Percentiles rank a stretch among this genome's conserved stretches.
Evolutionary conservation across 2,888 invertebrate species (phyloP).

Genomic region (Ophion slaviceki): DNA sequence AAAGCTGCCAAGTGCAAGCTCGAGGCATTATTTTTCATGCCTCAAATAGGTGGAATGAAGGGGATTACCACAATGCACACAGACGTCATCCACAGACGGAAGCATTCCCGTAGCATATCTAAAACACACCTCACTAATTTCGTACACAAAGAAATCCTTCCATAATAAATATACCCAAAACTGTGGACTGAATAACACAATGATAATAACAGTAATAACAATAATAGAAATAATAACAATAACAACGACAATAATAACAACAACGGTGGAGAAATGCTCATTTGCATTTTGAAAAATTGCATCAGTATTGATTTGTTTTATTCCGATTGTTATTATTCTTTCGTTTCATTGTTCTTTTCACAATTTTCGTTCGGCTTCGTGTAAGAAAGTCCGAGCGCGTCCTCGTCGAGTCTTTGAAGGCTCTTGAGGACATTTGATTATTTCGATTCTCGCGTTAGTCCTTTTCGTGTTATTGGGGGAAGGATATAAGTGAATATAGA

Average conservation of each 20-base stretch:
- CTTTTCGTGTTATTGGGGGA: neutral
- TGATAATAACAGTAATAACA: slow-evolving; percentile 40
- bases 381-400: neutral
- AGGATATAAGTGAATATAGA: neutral
- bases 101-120: slow-evolving; percentile 82
- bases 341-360: neutral
- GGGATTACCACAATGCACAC: slow-evolving; percentile 81
- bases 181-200: slow-evolving; percentile 69
- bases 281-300: neutral
- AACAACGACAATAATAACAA: slow-evolving; percentile 27
- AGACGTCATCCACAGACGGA: slow-evolving; percentile 82
- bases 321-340: neutral
- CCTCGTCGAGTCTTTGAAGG: neutral
- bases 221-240: slow-evolving; percentile 25
- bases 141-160: slow-evolving; percentile 77
- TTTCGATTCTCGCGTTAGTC: neutral
- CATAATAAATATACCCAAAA: slow-evolving; percentile 72
- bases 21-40: slow-evolving; percentile 78
- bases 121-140: slow-evolving; percentile 81
- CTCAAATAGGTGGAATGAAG: slow-evolving; percentile 79
- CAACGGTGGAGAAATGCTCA: neutral
- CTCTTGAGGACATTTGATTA: neutral
- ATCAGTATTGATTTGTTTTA: neutral
- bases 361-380: neutral
- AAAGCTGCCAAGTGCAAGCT: slow-evolving; percentile 77